Conservation (phyloP, 2,113 vertebrate species). For the Ia io region DNA sequence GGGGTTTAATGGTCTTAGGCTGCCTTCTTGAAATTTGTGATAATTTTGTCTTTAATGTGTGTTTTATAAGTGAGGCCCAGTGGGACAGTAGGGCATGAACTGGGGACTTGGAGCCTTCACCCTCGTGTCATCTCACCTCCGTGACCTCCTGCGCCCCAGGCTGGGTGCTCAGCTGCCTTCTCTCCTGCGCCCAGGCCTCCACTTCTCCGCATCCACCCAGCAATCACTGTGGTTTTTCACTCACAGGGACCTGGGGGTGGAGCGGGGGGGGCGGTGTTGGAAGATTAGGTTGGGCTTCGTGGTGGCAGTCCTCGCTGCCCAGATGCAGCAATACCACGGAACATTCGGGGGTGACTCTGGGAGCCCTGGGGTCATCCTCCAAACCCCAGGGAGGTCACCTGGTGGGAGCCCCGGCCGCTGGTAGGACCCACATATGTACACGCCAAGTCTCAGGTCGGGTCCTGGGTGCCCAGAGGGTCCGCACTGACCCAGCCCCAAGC, state of each 20-base stretch:
- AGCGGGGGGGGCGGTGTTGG: not conserved
- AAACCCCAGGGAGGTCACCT: accelerated
- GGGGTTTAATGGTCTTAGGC: not conserved
- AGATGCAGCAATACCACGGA: not conserved
- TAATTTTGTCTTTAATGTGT: not conserved
- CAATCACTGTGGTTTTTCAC: too few relatives aligned
- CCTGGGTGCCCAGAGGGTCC: not conserved
- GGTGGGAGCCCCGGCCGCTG: not conserved
- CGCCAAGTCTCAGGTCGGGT: accelerated
- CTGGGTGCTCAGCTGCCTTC: accelerated
- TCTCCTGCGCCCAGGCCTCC: not conserved
- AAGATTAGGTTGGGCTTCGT: not conserved
- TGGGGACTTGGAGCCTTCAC: not conserved
- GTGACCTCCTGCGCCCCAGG: not conserved
- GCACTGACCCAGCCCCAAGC: not conserved
- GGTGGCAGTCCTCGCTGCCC: not conserved
- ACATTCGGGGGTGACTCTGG: not conserved
- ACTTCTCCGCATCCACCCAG: not conserved
- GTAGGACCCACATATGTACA: accelerated
- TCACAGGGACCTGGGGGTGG: not conserved
- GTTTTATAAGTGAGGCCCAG: not conserved
- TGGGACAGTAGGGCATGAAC: not conserved
- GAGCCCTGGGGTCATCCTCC: not conserved
- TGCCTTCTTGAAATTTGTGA: not conserved
- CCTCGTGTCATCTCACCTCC: accelerated